Percentiles rank a stretch among this genome's conserved stretches.
phyloP scores from a whole-genome alignment of 2,888 invertebrate genomes.

The Atrina japonica region DNA sequence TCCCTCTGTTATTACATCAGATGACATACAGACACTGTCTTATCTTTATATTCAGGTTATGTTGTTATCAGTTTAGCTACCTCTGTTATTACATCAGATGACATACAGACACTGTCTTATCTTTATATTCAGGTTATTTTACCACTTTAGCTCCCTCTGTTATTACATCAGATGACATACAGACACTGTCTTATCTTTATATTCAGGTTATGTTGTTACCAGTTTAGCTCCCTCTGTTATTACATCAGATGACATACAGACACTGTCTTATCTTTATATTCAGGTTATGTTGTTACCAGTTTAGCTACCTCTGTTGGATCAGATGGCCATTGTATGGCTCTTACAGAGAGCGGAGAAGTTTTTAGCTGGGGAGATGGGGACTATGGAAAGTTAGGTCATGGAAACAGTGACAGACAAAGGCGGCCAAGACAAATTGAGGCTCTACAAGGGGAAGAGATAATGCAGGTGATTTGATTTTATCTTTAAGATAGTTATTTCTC shows the following conservation, averaged over 20 bases:
- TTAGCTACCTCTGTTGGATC: conserved; percentile 85
- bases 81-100: no score
- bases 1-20: no score
- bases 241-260: no score
- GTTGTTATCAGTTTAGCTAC: no score
- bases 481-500: neutral
- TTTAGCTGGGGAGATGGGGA: conserved; percentile 87
- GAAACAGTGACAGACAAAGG: conserved; percentile 85
- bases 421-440: conserved; percentile 85
- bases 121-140: conserved; percentile 82
- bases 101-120: no score
- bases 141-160: conserved; percentile 85
- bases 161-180: no score
- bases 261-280: no score
- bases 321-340: conserved; percentile 85
- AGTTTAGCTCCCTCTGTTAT: conserved; percentile 85
- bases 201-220: conserved; percentile 84
- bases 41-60: no score
- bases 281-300: conserved; percentile 85
- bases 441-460: conserved; percentile 84
- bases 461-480: no score
- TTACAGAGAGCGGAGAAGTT: conserved; percentile 86
- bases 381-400: conserved; percentile 86
- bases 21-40: no score
- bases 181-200: no score